Evolutionary conservation across 2,888 invertebrate genomes (phyloP), one percentile per base, ranked within the genome.

Genomic region (Aproaerema taeniolella): DNA sequence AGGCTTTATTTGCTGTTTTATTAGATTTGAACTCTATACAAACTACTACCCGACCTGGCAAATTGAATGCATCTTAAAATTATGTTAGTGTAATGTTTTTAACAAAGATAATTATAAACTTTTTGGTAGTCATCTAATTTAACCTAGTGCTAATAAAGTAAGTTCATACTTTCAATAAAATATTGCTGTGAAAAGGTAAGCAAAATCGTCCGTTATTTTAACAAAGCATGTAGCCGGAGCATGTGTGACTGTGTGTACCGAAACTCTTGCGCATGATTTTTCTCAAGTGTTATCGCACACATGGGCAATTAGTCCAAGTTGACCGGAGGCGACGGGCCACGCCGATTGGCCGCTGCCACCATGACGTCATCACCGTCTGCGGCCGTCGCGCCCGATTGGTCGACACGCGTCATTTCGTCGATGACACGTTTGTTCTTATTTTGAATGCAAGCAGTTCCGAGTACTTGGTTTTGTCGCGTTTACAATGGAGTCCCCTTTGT

Each of bases 351-450:
- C 70, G 73, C 60, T 66, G 67, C 66, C 55, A 61, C 52, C 41
- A 61, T 85, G 85, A 85, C 86, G 85, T 86, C 86, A 86, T 61
- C 72, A 60, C 67, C 80, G 76, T 77, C 78, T 75, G 83, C 72
- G 81, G 83, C 85, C 82, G 81, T 82, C 74, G 77, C 78, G 83
- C 82, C 79, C 67, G 75, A 85, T 85, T 86, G 86, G 86, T 81
- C 81, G 85, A 81, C 82, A 82, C 81, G 81, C 83, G 80, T 85
- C 82, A 86, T 83, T 85, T 83, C 77, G 67, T 83, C 85, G 82
- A 83, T 85, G 83, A 83, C 82, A 85, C 72, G 77, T 83, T 85
- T 85, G 83, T 85, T 86, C 86, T 86, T 86, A 85, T 85, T 85
- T 83, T 73, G 59, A 70, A 69, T 71, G 70, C 64, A 82, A 80